Percentiles rank a stretch among this genome's conserved stretches.
Conservation (phyloP, 2,113 vertebrate genomes). For the Donacobius atricapilla region DNA sequence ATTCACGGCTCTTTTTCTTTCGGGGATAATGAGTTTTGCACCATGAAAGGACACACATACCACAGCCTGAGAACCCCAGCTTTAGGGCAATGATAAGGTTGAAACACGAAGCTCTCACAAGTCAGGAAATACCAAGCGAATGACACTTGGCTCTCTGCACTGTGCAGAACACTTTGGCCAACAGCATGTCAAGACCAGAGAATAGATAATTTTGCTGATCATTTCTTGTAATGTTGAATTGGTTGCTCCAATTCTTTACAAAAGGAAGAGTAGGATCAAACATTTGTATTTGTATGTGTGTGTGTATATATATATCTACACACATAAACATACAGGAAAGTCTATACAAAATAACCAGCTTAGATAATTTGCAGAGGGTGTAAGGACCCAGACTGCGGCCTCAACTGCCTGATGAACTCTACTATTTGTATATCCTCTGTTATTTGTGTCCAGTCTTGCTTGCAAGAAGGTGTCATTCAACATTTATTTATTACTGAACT, state of each 20-base stretch:
- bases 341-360: neutral
- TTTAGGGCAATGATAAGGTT: constrained; percentile 20
- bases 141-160: neutral
- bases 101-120: neutral
- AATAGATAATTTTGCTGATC: neutral
- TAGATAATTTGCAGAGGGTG: neutral
- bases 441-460: neutral
- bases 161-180: neutral
- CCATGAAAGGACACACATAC: neutral
- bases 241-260: neutral
- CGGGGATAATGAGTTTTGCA: neutral
- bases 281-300: fast-evolving
- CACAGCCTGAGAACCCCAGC: constrained; percentile 5
- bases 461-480: neutral
- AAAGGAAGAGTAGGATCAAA: neutral
- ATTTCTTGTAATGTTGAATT: neutral
- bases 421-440: neutral
- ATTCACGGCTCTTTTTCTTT: neutral
- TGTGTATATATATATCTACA: fast-evolving
- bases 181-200: neutral
- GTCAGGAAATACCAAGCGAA: constrained; percentile 47
- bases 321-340: fast-evolving
- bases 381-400: neutral
- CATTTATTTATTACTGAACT: neutral
- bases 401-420: neutral